Base-by-base conservation (phyloP, 2,113 vertebrate species). In the Bufo gargarizans region DNA sequence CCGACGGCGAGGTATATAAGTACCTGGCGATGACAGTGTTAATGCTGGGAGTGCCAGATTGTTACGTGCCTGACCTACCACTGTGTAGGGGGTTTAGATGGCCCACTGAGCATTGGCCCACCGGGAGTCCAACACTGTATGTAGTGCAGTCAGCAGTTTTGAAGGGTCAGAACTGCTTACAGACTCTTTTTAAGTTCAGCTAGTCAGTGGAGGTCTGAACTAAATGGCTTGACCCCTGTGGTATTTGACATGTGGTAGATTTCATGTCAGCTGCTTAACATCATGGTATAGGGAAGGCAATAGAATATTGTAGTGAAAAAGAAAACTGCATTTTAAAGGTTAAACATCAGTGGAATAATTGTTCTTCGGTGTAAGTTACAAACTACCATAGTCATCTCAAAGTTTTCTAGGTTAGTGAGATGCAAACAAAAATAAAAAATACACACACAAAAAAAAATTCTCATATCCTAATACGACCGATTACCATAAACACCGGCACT, bases 391-490 rank as follows among this genome's bases (percentile, higher is more conserved):
- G 72, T 22, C 16, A 55, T 55, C 85, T 33, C 14, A 69, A 86
- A 79, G 61, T 50, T 88, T 88, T 88, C 79, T 74, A 82, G 67
- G 67, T 81, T 74, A 88, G 86, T 76, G 33, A 63, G 55, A 88
- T 88, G 86, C 86, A 76, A 76, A 71, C 58, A 45, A 50, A 33
- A n/a, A n/a, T n/a, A 22, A 63, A 79, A 50, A 69, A 80, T 33
- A 33, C 33, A 33, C 33, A 12, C 61, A 45, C 6, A 53, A 55
- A 4, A 77, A 47, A 72, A 47, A 58, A 19, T n/a, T 20, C 84
- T 72, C 84, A 19, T 72, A 72, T 47, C 67, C 14, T 59, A 85
- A 85, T 74, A 76, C 22, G 20, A 58, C n/a, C 22, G 71, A 87
- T 81, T 87, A 87, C 50, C 77, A 87, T 87, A 87, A 87, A 56